Conservation (phyloP, 1,140 invertebrate species). For the Phocides pigmalion region DNA sequence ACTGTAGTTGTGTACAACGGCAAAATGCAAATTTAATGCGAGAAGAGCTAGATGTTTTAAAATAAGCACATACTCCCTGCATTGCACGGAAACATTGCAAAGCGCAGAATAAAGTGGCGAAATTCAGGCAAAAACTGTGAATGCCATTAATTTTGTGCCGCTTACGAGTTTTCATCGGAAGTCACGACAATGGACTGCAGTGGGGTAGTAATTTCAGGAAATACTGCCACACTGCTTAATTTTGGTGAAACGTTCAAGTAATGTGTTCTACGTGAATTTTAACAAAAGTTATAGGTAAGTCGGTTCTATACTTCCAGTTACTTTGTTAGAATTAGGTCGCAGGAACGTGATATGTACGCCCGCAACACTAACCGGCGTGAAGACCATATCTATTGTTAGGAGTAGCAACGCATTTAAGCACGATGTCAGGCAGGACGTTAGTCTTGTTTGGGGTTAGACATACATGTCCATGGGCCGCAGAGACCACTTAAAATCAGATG, state of each 20-base stretch:
- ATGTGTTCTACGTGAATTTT: slow-evolving; percentile 27
- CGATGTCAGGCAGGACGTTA: too few relatives aligned
- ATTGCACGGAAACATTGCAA: slow-evolving; percentile 9
- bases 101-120: slow-evolving; percentile 6
- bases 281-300: not conserved
- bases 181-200: slow-evolving; percentile 25
- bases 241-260: slow-evolving; percentile 27
- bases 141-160: slow-evolving; percentile 21
- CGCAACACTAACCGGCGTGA: too few relatives aligned
- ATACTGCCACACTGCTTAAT: slow-evolving; percentile 28
- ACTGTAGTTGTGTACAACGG: too few relatives aligned
- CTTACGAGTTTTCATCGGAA: slow-evolving; percentile 34
- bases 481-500: too few relatives aligned
- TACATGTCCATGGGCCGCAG: too few relatives aligned
- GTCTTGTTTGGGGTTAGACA: too few relatives aligned
- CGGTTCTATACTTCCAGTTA: too few relatives aligned
- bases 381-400: too few relatives aligned
- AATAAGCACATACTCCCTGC: not conserved
- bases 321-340: not conserved
- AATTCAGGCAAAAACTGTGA: slow-evolving; percentile 23
- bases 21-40: too few relatives aligned
- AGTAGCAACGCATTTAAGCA: too few relatives aligned
- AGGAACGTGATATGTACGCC: too few relatives aligned
- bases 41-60: not conserved
- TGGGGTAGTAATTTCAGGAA: slow-evolving; percentile 26